Conservation (phyloP, 1,140 invertebrate species). For the Cydia amplana region DNA sequence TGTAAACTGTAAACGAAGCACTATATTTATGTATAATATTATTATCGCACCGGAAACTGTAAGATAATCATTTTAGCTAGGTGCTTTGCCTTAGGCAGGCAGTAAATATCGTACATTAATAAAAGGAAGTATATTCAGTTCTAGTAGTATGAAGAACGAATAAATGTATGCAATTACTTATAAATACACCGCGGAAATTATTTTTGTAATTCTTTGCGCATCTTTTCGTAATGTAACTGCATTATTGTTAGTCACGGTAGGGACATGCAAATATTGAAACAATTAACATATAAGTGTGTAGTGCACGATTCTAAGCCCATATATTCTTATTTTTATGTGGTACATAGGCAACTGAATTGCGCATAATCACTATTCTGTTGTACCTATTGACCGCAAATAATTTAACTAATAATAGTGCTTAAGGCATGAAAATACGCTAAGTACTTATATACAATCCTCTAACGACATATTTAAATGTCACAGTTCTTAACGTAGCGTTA, state of each 20-base stretch:
- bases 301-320: background rate
- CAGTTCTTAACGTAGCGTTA: too few species aligned
- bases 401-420: too few species aligned
- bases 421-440: too few species aligned
- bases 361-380: too few species aligned
- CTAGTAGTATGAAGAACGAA: background rate
- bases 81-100: slow-evolving; percentile 7
- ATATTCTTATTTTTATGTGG: background rate
- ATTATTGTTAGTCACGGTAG: background rate
- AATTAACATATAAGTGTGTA: background rate
- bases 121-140: background rate
- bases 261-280: background rate
- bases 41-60: background rate
- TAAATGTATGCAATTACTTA: background rate
- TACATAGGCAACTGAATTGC: background rate
- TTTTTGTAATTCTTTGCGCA: background rate
- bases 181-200: background rate
- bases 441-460: too few species aligned
- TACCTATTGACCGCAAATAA: too few species aligned
- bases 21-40: background rate
- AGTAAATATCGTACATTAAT: slow-evolving; percentile 2
- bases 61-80: slow-evolving; percentile 19
- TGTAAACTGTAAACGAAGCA: background rate
- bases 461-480: too few species aligned
- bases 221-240: background rate